phyloP scores from a whole-genome alignment of 2,888 invertebrate species.

The Hydropsyche betteni region DNA sequence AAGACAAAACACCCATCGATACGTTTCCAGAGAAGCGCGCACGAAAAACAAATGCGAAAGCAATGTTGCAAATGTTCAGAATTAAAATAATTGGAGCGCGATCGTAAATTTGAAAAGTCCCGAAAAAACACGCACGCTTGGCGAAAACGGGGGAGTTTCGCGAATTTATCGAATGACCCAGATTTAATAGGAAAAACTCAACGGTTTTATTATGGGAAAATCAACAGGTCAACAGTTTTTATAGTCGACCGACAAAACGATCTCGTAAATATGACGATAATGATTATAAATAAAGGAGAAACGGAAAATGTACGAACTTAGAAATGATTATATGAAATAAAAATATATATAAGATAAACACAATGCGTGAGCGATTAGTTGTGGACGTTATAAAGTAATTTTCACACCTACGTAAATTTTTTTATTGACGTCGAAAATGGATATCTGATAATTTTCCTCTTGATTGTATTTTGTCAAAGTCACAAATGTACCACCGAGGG shows the following conservation, averaged over 20 bases:
- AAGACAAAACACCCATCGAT: conserved; percentile 34
- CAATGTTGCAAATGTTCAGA: conserved; percentile 19
- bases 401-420: background rate
- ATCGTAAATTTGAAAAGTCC: conserved; percentile 44
- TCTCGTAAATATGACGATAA: background rate
- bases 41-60: background rate
- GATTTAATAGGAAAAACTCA: conserved; percentile 39
- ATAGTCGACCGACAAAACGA: conserved; percentile 2
- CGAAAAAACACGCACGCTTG: conserved; percentile 34
- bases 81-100: conserved; percentile 44
- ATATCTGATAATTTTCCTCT: conserved; percentile 8
- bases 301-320: background rate
- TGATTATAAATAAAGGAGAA: background rate
- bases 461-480: background rate
- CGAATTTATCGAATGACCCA: conserved; percentile 44
- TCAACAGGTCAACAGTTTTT: conserved; percentile 22
- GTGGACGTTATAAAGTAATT: too few relatives aligned
- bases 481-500: background rate
- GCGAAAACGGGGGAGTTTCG: conserved; percentile 13
- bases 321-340: too few relatives aligned
- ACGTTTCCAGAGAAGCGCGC: background rate
- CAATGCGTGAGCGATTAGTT: too few relatives aligned
- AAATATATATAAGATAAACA: too few relatives aligned
- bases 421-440: background rate
- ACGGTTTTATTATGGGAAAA: conserved; percentile 15